Base-by-base conservation (phyloP, 2,888 invertebrate species). In the Thereva unica region DNA sequence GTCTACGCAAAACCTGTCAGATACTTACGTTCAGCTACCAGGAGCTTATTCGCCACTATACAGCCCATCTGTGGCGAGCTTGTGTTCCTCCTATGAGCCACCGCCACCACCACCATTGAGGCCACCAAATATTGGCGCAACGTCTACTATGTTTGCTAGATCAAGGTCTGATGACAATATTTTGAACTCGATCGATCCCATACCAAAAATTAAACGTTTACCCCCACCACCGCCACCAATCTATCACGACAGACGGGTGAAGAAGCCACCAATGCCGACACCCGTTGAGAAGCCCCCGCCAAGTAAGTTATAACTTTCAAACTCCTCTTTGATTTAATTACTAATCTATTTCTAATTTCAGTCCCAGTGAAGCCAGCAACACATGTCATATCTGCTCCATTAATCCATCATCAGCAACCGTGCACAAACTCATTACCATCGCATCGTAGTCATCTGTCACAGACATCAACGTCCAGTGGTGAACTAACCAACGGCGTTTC, bases 141-240 rank as follows among this genome's bases (percentile, higher is more conserved):
- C 75, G 6, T 82, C 75, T 5, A 74, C 73, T 82, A 72, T 79
- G 71, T 90, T 90, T 75, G 83, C 86, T 70, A 84, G 92, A 72
- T 88, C 92, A 4, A 86, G 89, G 76, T 92, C 92, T 63, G 90
- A 92, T 76, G 92, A 92, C 76, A 92, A 92, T 76, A 89, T 93
- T 74, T 82, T 92, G 70, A 90, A 88, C 74, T 86, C 86, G 65
- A 82, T 87, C 72, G 87, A 88, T 69, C 80, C 84, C 71, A 70
- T 78, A 70, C 80, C 83, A 37, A 83, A 83, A 72, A 81, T 83
- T 59, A 82, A 84, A 67, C 80, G 85, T 68, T 72, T 84, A 68
- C 84, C 85, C 38, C 85, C 85, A 3, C 85, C 83, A 4, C 85
- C 87, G 47, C 86, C 86, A 34, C 85, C 85, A 5, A 84, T 85